Base-by-base conservation (phyloP, 1,140 invertebrate genomes). In the Penaeus vannamei region DNA sequence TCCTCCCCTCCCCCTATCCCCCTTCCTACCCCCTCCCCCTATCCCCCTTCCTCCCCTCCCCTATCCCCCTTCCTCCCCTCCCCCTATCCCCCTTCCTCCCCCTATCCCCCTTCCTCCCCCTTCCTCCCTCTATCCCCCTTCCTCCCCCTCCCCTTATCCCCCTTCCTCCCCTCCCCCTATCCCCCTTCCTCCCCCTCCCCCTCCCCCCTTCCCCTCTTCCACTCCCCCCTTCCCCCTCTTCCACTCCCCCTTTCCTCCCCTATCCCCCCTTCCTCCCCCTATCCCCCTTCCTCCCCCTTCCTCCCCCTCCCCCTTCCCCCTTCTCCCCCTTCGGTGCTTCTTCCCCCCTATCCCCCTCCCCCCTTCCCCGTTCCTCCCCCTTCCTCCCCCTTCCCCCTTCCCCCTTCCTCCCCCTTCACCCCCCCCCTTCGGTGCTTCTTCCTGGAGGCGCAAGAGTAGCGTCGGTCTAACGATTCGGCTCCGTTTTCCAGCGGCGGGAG, bases 91-190 rank as follows among this genome's bases (percentile, higher is more conserved):
- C 36, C 36, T 42, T 7, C 2, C 14, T 0, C 3, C 59, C 76
- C 53, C 76, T 79, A 20, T 29, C 76, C 53, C 29, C 53, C 29
- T 42, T 32, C 59, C 32, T 42, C 29, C 59, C 77, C n/a, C 77
- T 80, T 32, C 59, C 77, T 36, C 77, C 59, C 77, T 42, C 32
- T 36, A 22, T 80, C 77, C 42, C 29, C n/a, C 77, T 42, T 23
- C 59, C 77, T 42, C 77, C 42, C 77, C 42, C 77, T 42, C 32
- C 59, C 77, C 59, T 32, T 80, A 26, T 42, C 77, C 59, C 32
- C n/a, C 29, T 80, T 32, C 5, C 7, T 32, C 32, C 5, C 23
- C 0, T 10, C 4, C 72, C 22, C 20, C 1, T 7, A 26, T 76
- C 20, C 22, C 23, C 14, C 5, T 29, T n/a, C 26, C n/a, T n/a